These are phyloP conservation scores for Osedax fenrisi DNA, from an alignment of 2,888 invertebrate genomes.

Conservation along the genomic window DNA sequence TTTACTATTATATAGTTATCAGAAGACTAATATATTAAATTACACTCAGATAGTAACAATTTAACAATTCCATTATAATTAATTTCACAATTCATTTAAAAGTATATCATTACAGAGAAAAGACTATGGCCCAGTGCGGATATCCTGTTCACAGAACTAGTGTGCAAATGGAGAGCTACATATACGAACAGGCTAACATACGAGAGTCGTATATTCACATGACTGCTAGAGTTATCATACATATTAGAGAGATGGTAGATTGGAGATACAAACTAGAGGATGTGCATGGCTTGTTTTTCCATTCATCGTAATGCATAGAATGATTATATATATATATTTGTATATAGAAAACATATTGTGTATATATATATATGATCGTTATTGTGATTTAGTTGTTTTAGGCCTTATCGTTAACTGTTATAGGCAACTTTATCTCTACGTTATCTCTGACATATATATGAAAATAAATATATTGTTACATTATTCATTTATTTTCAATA, in stretches of 20 bases:
- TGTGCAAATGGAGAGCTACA: constrained; percentile 12
- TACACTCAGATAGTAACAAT: no score
- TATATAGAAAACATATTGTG: not conserved
- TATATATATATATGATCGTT: not conserved
- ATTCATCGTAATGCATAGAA: not conserved
- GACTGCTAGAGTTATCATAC: constrained; percentile 8
- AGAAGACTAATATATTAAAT: no score
- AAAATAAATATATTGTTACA: no score
- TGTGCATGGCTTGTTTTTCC: constrained; percentile 8
- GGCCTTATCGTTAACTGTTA: no score
- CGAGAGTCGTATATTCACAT: constrained; percentile 3
- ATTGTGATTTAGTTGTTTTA: no score
- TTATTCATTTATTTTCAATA: no score
- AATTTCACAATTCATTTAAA: no score
- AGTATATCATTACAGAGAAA: constrained; percentile 4
- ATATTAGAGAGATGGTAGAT: constrained; percentile 14
- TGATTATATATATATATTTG: not conserved
- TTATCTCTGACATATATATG: no score
- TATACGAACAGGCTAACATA: constrained; percentile 11
- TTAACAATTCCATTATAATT: no score
- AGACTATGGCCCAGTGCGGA: constrained; percentile 11
- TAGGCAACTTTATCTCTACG: no score
- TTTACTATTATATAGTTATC: no score
- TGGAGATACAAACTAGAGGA: constrained; percentile 15
- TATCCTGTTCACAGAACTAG: constrained; percentile 11